Base-by-base conservation (phyloP, 2,797 vertebrate genomes). In the Acridotheres tristis region DNA sequence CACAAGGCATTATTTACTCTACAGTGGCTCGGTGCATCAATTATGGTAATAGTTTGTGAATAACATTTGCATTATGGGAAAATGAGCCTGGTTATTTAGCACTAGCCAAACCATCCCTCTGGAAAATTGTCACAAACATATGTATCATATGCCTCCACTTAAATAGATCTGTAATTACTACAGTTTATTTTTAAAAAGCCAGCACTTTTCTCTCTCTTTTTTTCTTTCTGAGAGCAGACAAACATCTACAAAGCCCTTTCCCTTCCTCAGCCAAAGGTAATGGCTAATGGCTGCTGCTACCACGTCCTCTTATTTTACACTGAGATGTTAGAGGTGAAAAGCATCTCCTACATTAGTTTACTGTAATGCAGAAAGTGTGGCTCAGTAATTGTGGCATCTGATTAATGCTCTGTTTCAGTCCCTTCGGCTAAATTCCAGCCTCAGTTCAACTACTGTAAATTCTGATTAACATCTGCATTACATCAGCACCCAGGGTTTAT, bases 31-130 rank as follows among this genome's bases (percentile, higher is more conserved):
- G 94, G 97, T 96, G 97, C 98, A 98, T 97, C 95, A 97, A 98
- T 98, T 98, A 98, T 97, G 97, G 94, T 97, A 98, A 98, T 97
- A 97, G 95, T 97, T 97, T 96, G 96, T 96, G 96, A 97, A 96
- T 97, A 97, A 97, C 96, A 97, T 97, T 97, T 97, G 97, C 96
- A 98, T 98, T 97, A 97, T 96, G 95, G 96, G 97, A 97, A 97
- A 98, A 97, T 77, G 94, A 98, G 96, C 90, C 90, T 96, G 95
- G 97, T 96, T 97, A 97, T 96, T 97, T 97, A 97, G 96, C 89
- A 97, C 91, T 94, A 96, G 93, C 92, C 53, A 0, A 96, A 78
- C 78, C 91, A 97, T 97, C 95, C 95, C 97, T 97, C 97, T 95
- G 95, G 97, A 98, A 98, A 98, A 97, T 51, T 97, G 97, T 97